Evolutionary conservation across 2,888 invertebrate species (phyloP).

Genomic region (Pseudoips prasinana): DNA sequence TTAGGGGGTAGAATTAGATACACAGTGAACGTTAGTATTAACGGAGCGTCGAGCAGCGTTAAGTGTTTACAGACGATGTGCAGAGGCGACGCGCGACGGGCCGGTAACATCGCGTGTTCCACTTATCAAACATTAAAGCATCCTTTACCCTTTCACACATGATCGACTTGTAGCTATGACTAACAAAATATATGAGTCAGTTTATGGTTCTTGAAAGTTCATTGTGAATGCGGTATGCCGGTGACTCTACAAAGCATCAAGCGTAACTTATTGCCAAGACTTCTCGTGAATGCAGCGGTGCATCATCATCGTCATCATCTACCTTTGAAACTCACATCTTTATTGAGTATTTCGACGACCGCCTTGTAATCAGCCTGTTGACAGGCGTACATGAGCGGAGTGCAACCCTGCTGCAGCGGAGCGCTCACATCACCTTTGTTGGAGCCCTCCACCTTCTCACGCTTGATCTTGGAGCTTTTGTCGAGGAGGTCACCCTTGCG

Average conservation of each 20-base stretch:
- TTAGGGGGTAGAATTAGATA: slow-evolving; percentile 28
- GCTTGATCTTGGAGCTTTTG: slow-evolving; percentile 72
- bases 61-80: slow-evolving; percentile 55
- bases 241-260: slow-evolving; percentile 5
- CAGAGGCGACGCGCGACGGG: slow-evolving; percentile 34
- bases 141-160: slow-evolving; percentile 48
- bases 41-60: slow-evolving; percentile 16
- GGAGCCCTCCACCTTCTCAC: slow-evolving; percentile 63
- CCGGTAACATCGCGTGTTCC: slow-evolving; percentile 62
- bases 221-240: background rate
- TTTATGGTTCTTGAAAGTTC: slow-evolving; percentile 2
- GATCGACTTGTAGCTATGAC: slow-evolving; percentile 9
- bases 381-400: slow-evolving; percentile 95
- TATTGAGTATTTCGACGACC: slow-evolving; percentile 88
- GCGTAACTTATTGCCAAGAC: background rate
- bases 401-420: slow-evolving; percentile 86
- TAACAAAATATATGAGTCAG: slow-evolving; percentile 7
- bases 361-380: slow-evolving; percentile 92
- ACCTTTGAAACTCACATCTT: slow-evolving; percentile 84
- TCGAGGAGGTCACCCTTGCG: slow-evolving; percentile 68
- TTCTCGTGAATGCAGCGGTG: no score
- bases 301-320: no score
- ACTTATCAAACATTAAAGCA: slow-evolving; percentile 36
- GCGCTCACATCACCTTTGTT: slow-evolving; percentile 63
- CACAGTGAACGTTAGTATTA: no score